Evolutionary conservation across 2,797 vertebrate species (phyloP), one percentile per base, ranked within the genome.

Genomic region (Enteromius trimaculatus): DNA sequence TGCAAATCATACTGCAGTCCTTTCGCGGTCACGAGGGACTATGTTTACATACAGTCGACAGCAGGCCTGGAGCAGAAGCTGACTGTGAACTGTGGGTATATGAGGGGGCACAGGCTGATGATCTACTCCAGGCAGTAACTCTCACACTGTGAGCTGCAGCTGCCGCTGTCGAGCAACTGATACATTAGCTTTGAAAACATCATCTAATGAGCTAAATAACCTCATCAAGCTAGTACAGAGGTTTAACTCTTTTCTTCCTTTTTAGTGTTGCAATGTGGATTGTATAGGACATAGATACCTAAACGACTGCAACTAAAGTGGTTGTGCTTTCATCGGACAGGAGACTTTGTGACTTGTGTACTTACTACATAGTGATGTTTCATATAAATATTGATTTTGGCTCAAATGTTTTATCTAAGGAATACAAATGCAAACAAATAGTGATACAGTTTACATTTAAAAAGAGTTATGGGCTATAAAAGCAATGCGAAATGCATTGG

Each of bases 71-170:
- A 80, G 78, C 65, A 69, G 49, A 53, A 42, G 60, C 78, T 69
- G 65, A 26, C 78, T 80, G 78, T 80, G 65, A 80, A 69, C 65
- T 65, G 29, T 68, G 29, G 77, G 62, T 37, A 79, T 53, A 68
- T 66, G 77, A 64, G 62, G 44, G 62, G 65, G 64, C 65, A 55
- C 2, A 2, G 34, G 62, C 80, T 82, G 81, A 68, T 68, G 81
- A 82, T 77, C 62, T 42, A 34, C 49, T 31, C 60, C 34, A 51
- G 71, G 34, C 71, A 76, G 29, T 16, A 55, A 66, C 62, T 76
- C 62, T 3, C 58, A 53, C 16, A 76, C 81, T 82, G 71, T 42
- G 72, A 82, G 49, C 23, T 77, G 47, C 80, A 82, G 80, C 80
- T 76, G 80, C 60, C n/a, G 26, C 39, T 64, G 80, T 81, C 42